Evolutionary conservation across 2,888 invertebrate genomes (phyloP), one percentile per base, ranked within the genome.

Genomic region (Eupithecia dodoneata): DNA sequence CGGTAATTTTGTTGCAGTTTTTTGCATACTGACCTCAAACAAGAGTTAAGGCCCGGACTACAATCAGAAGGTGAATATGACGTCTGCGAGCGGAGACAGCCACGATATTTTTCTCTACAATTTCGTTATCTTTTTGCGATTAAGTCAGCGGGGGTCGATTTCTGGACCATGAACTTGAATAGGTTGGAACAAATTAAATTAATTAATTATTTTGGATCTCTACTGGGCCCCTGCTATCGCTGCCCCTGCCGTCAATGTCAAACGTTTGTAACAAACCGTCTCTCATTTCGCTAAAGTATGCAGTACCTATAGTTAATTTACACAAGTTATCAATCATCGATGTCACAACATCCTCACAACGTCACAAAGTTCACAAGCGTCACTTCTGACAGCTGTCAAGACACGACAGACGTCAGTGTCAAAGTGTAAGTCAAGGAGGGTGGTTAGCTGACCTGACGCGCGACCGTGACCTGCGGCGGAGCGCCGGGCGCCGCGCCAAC

Each of bases 401-500:
- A 12, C 63, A 71, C 4, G 41, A 59, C 18, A 59, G 5, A 12
- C 41, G 70, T 63, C 52, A 71, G 66, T 47, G 77, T 73, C 77
- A 77, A 66, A 74, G 71, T 49, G 77, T n/a, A 18, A 74, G 67
- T 63, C 18, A 44, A 71, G 65, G 72, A 6, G 18, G 66, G 65
- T 67, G 59, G 44, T 63, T 74, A 44, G 30, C 67, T 73, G 74
- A 75, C 59, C 73, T 72, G 74, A 77, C 70, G 73, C 81, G 80
- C 10, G 83, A 74, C 52, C 80, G 77, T 66, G 73, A 73, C 49
- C 77, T 75, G 71, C 18, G 80, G n/a, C 79, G 78, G 5, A 76
- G 76, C 67, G 78, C 80, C 12, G 82, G 77, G 72, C 81, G 78
- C 55, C 80, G 69, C 63, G 80, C 78, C 74, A 79, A 76, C 45